Evolutionary conservation across 2,797 vertebrate genomes (phyloP).

Genomic region (Rhinoraja longicauda): DNA sequence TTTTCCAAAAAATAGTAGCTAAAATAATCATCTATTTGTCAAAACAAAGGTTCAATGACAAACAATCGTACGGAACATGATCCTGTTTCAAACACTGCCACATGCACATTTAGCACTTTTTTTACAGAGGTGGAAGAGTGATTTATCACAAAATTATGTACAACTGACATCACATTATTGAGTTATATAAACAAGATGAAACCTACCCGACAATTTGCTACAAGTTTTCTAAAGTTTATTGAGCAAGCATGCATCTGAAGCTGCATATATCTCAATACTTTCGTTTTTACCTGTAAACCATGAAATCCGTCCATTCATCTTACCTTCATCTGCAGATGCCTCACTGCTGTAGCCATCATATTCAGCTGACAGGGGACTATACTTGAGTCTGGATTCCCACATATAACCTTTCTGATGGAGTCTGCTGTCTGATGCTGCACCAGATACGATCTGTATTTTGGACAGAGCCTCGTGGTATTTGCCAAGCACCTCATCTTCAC

Average conservation of each 20-base stretch:
- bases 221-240: background rate
- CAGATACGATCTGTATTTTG: constrained; percentile 74
- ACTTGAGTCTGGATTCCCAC: constrained; percentile 88
- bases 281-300: background rate
- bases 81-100: background rate
- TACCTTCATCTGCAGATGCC: constrained; percentile 86
- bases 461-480: constrained; percentile 89
- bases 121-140: background rate
- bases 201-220: background rate
- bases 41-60: background rate
- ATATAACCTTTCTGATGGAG: constrained; percentile 68
- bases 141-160: background rate
- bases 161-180: background rate
- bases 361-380: constrained; percentile 79
- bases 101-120: background rate
- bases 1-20: background rate
- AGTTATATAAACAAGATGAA: background rate
- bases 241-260: background rate
- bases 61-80: background rate
- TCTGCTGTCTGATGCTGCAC: constrained; percentile 56
- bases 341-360: constrained; percentile 94
- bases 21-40: background rate
- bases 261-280: background rate
- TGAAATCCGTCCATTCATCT: constrained; percentile 42
- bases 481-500: constrained; percentile 87